A percentile compares a stretch with the other conserved stretches of the same genome.
phyloP scores from a whole-genome alignment of 2,113 vertebrate genomes.

The Cyprinodon tularosa region DNA sequence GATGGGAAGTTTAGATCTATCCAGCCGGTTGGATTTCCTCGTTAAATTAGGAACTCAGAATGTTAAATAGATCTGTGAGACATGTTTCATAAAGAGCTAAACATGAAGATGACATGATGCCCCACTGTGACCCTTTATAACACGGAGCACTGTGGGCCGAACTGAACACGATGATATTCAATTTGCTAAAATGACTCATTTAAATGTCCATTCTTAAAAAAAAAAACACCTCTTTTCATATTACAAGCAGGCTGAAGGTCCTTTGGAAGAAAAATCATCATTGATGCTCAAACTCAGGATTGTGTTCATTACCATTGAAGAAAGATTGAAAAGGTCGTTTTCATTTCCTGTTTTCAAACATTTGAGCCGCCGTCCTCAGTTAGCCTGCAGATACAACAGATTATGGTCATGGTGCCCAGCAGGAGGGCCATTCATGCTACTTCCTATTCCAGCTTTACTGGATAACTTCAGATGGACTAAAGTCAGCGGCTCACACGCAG shows the following conservation, averaged over 20 bases:
- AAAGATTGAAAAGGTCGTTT: constrained; percentile 27
- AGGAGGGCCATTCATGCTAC: constrained; percentile 67
- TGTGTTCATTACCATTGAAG: constrained; percentile 1
- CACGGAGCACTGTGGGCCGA: background rate
- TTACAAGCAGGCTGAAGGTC: constrained; percentile 9
- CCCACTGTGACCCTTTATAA: background rate
- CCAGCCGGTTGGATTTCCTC: too few species aligned
- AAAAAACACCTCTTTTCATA: constrained; percentile 17
- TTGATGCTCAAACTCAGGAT: constrained; percentile 10
- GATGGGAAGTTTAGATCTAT: too few species aligned
- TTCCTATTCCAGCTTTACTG: constrained; percentile 74
- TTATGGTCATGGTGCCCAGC: constrained; percentile 61
- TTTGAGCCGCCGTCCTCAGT: constrained; percentile 4
- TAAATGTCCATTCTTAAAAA: constrained; percentile 37
- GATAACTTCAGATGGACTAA: constrained; percentile 70
- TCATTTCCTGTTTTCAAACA: constrained; percentile 44
- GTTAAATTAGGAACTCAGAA: too few species aligned
- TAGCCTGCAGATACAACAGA: constrained; percentile 33
- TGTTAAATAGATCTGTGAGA: background rate
- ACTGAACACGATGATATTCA: constrained; percentile 13
- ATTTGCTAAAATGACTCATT: constrained; percentile 1
- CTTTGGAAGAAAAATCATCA: background rate
- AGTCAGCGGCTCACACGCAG: constrained; percentile 58
- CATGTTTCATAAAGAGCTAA: background rate
- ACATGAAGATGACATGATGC: background rate